Base-by-base conservation (phyloP, 2,797 vertebrate species). In the Psittacula echo region DNA sequence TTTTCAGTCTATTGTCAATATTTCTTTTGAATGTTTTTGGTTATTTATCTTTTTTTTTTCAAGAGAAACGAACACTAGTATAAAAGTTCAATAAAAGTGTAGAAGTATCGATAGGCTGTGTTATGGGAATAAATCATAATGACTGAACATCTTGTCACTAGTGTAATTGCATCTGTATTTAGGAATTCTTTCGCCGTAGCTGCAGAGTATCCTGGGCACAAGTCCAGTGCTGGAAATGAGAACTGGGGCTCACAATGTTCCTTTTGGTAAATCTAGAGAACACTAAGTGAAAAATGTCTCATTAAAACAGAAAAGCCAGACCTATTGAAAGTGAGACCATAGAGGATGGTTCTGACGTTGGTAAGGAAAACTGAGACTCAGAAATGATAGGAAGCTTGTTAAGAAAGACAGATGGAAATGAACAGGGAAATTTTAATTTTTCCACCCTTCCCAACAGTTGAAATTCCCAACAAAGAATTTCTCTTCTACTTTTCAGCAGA, bases 211-310 rank as follows among this genome's bases (percentile, higher is more conserved):
- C 67, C 92, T 89, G 88, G 95, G 94, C 90, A 90, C 60, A 67
- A n/a, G 16, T 85, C 90, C 89, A 93, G 86, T 4, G 4, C 77
- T 93, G 81, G 88, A 95, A 93, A 94, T 94, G 90, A 93, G 86
- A 94, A 85, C 37, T 60, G 56, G 37, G 61, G 45, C 51, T 92
- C 78, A 67, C 61, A 83, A 48, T 62, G 68, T 93, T 75, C 77
- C 65, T 94, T 61, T 14, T 84, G 37, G 56, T 90, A 88, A 44
- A 83, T 17, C 71, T 45, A 73, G 44, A 89, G 77, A 92, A 90
- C 74, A 85, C 26, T 14, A 85, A 90, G 64, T 56, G 65, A 89
- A 71, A 95, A 94, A 79, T n/a, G 37, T 87, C 65, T 96, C 37
- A 85, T 92, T 82, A 94, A 87, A 90, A 81, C 26, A 90, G 74